Percentiles rank a stretch among this genome's conserved stretches.
These are phyloP conservation scores for Cydia amplana DNA, from an alignment of 1,140 invertebrate genomes.

Conservation along the genomic window DNA sequence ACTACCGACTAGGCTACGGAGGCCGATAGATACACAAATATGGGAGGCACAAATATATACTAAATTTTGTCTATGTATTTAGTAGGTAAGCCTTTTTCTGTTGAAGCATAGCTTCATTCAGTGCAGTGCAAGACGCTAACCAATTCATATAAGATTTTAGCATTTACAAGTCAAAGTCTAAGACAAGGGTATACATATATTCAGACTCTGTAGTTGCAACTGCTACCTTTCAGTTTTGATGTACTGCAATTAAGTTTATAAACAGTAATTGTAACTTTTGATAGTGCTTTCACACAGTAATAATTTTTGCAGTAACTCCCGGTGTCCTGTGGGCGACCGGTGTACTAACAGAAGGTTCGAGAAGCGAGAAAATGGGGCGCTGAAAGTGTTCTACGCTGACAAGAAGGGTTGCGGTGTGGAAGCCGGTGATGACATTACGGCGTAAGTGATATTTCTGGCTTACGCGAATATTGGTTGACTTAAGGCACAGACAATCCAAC, in stretches of 20 bases:
- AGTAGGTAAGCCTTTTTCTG: not conserved
- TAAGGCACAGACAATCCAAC: too few species aligned
- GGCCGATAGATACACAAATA: too few species aligned
- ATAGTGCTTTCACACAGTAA: not conserved
- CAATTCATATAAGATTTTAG: too few species aligned
- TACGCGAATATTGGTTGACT: not conserved
- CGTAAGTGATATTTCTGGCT: slow-evolving; percentile 80
- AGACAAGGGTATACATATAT: too few species aligned
- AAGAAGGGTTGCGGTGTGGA: slow-evolving; percentile 97
- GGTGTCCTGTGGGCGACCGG: slow-evolving; percentile 91
- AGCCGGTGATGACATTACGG: slow-evolving; percentile 85
- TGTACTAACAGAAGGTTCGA: slow-evolving; percentile 98
- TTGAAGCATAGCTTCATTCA: too few species aligned
- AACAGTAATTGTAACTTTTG: too few species aligned
- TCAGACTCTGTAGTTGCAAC: too few species aligned
- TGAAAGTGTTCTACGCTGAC: slow-evolving; percentile 94
- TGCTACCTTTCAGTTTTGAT: not conserved
- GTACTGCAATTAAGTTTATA: not conserved
- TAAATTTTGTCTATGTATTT: slow-evolving; percentile 13
- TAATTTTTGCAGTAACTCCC: slow-evolving; percentile 86
- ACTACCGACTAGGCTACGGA: too few species aligned
- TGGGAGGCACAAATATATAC: too few species aligned
- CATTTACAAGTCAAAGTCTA: too few species aligned
- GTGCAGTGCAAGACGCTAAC: too few species aligned
- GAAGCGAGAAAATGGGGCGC: slow-evolving; percentile 89